Evolutionary conservation across 2,113 vertebrate genomes (phyloP).

Genomic region (Dasyprocta punctata): DNA sequence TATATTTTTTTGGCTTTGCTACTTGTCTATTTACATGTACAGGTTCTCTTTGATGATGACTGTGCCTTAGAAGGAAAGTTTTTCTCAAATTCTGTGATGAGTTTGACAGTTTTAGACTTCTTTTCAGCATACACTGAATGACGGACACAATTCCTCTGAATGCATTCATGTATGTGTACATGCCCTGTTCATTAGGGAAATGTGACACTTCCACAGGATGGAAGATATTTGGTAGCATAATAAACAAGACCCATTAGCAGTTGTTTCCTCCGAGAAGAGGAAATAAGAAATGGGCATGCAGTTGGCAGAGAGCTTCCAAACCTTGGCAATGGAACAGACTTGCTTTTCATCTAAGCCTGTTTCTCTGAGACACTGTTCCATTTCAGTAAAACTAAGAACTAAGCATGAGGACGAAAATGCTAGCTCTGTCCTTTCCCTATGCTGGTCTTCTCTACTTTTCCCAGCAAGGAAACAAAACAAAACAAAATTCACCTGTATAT

Average conservation of each 20-base stretch:
- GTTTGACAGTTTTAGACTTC: not conserved
- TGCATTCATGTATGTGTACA: not conserved
- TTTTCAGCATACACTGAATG: not conserved
- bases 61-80: not conserved
- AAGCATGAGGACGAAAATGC: slow-evolving; percentile 21
- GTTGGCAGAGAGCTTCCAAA: slow-evolving; percentile 30
- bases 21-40: not conserved
- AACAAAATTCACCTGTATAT: not conserved
- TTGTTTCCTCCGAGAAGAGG: not conserved
- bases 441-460: slow-evolving; percentile 12
- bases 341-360: slow-evolving; percentile 30
- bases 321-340: slow-evolving; percentile 46
- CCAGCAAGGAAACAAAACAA: not conserved
- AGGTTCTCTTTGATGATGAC: not conserved
- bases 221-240: not conserved
- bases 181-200: not conserved
- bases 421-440: not conserved
- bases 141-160: not conserved
- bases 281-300: not conserved
- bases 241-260: not conserved
- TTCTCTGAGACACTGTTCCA: slow-evolving; percentile 40
- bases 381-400: slow-evolving; percentile 22
- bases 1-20: not conserved
- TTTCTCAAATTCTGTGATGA: not conserved
- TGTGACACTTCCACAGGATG: not conserved